Evolutionary conservation across 2,888 invertebrate genomes (phyloP).

Genomic region (Pocota personata): DNA sequence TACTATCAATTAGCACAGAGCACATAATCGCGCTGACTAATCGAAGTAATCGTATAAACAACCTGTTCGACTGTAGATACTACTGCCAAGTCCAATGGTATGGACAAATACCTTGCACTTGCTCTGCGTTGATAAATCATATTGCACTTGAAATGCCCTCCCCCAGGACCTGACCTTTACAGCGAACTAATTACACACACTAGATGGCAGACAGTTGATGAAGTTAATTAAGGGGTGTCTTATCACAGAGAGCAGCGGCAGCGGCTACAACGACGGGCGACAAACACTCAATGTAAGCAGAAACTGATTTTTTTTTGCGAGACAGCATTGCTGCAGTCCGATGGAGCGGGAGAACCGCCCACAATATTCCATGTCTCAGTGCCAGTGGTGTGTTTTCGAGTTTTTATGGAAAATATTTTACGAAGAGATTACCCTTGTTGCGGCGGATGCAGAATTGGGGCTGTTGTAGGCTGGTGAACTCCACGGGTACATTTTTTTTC

Average conservation of each 20-base stretch:
- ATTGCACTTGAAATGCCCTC: slow-evolving; percentile 66
- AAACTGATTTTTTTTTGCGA: slow-evolving; percentile 18
- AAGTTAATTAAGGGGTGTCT: slow-evolving; percentile 57
- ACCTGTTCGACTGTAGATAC: slow-evolving; percentile 27
- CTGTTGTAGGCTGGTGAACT: slow-evolving; percentile 80
- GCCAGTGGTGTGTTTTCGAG: slow-evolving; percentile 19
- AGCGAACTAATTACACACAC: slow-evolving; percentile 6
- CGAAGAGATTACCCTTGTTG: slow-evolving; percentile 62
- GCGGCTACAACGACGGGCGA: background rate
- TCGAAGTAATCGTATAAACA: slow-evolving; percentile 30
- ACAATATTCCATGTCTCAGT: slow-evolving; percentile 29
- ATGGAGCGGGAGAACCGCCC: slow-evolving; percentile 33
- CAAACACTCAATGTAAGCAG: slow-evolving; percentile 15
- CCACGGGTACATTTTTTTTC: slow-evolving; percentile 81
- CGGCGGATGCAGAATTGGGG: slow-evolving; percentile 60
- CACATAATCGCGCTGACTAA: slow-evolving; percentile 4
- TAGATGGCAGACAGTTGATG: background rate
- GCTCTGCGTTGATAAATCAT: slow-evolving; percentile 12
- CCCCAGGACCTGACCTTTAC: slow-evolving; percentile 29
- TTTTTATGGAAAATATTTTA: slow-evolving; percentile 37
- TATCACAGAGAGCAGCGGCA: slow-evolving; percentile 37
- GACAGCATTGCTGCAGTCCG: background rate
- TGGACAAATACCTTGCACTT: background rate
- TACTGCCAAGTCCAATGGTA: too few relatives aligned
- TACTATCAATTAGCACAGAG: slow-evolving; percentile 7